phyloP scores from a whole-genome alignment of 2,888 invertebrate genomes.

The Ophraella communa region DNA sequence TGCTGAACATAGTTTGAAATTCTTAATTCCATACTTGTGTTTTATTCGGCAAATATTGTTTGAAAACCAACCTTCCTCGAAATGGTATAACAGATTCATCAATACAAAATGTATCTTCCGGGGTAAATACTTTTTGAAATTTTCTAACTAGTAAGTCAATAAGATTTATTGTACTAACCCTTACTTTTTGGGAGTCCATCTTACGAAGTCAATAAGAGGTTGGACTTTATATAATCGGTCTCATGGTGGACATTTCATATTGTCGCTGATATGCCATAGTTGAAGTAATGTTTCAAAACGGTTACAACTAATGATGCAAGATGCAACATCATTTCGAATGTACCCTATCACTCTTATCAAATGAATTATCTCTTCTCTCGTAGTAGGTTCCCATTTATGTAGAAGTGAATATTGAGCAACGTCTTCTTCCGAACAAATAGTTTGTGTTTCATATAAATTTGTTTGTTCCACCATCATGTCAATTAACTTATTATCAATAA shows the following conservation, averaged over 20 bases:
- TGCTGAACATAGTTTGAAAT: background rate
- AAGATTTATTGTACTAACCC: too few relatives aligned
- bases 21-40: slow-evolving; percentile 4
- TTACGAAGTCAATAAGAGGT: too few relatives aligned
- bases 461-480: background rate
- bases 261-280: too few relatives aligned
- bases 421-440: background rate
- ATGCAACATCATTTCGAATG: background rate
- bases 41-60: slow-evolving; percentile 3
- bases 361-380: background rate
- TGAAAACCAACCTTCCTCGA: slow-evolving; percentile 13
- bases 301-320: too few relatives aligned
- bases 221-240: background rate
- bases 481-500: background rate
- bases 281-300: too few relatives aligned
- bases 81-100: background rate
- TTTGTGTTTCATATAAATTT: background rate
- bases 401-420: background rate
- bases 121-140: background rate
- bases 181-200: too few relatives aligned
- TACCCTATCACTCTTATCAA: too few relatives aligned
- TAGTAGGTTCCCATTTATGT: background rate
- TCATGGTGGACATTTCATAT: too few relatives aligned
- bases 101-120: too few relatives aligned
- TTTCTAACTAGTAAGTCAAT: too few relatives aligned